Conservation (phyloP, 2,888 invertebrate species). For the Calephelis perditalis region DNA sequence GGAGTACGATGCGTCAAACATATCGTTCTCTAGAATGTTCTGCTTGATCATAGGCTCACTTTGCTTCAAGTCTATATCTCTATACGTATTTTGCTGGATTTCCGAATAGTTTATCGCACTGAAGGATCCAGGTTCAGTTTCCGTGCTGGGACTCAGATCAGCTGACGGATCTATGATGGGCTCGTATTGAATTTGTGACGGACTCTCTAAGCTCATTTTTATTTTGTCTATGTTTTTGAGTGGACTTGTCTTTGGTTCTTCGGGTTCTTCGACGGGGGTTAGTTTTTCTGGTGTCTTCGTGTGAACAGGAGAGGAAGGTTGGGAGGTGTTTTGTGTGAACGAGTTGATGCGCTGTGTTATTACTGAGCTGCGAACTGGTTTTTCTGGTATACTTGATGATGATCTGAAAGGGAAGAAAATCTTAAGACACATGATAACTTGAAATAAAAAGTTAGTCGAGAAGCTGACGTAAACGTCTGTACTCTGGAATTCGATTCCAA, state of each 20-base stretch:
- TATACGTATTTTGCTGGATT: conserved; percentile 41
- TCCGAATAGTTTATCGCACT: conserved; percentile 57
- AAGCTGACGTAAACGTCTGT: too few species aligned
- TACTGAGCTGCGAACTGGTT: conserved; percentile 82
- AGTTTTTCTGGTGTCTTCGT: conserved; percentile 27
- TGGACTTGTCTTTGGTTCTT: conserved; percentile 55
- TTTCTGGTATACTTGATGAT: conserved; percentile 74
- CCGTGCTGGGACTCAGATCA: conserved; percentile 65
- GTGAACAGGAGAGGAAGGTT: conserved; percentile 37
- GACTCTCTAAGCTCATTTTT: conserved; percentile 65
- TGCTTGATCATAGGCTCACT: conserved; percentile 73
- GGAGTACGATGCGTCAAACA: conserved; percentile 71
- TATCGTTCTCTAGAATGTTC: conserved; percentile 72
- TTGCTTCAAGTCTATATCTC: conserved; percentile 52
- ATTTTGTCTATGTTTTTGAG: conserved; percentile 73
- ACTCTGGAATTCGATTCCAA: too few species aligned
- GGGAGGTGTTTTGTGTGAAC: conserved; percentile 53
- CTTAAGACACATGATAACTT: too few species aligned
- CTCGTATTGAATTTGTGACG: conserved; percentile 72
- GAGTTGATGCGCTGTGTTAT: conserved; percentile 81
- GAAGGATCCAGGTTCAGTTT: conserved; percentile 56
- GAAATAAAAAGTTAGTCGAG: too few species aligned
- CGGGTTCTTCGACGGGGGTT: conserved; percentile 36
- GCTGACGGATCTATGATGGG: conserved; percentile 61
- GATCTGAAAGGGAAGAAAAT: conserved; percentile 38